phyloP scores from a whole-genome alignment of 2,113 vertebrate genomes.

The Pseudorhombus dupliciocellatus region DNA sequence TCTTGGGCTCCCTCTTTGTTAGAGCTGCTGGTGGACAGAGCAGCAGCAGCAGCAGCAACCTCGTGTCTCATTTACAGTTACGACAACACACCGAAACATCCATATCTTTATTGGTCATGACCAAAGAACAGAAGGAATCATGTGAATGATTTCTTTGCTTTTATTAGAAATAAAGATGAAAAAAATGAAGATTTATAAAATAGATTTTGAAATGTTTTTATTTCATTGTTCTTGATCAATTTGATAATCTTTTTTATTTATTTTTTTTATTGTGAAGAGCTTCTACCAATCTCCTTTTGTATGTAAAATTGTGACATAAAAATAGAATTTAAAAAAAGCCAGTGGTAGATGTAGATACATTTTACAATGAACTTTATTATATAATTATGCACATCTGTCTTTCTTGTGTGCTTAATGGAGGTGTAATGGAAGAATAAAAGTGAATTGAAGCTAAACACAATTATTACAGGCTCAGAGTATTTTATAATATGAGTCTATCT shows the following conservation, averaged over 20 bases:
- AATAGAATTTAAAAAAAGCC: not conserved
- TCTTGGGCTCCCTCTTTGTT: constrained; percentile 76
- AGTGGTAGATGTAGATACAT: not conserved
- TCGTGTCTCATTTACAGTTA: constrained; percentile 21
- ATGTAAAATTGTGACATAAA: not conserved
- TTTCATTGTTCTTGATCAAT: not conserved
- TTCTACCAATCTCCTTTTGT: not conserved
- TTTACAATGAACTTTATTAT: not conserved
- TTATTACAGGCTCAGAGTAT: too few relatives aligned
- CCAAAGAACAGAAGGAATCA: not conserved
- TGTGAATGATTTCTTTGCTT: not conserved
- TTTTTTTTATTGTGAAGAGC: not conserved
- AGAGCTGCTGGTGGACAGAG: constrained; percentile 66
- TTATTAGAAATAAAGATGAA: constrained; percentile 6
- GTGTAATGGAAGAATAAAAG: too few relatives aligned
- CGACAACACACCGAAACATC: constrained; percentile 29
- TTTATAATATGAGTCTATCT: constrained; percentile 3
- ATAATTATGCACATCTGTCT: not conserved
- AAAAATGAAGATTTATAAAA: not conserved
- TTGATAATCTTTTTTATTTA: not conserved
- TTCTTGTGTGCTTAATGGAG: too few relatives aligned
- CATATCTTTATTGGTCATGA: not conserved
- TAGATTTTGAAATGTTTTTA: not conserved
- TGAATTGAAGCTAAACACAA: too few relatives aligned
- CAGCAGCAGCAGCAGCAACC: constrained; percentile 46